A percentile compares a stretch with the other conserved stretches of the same genome.
These are phyloP conservation scores for Cephus pulcher DNA, from an alignment of 2,888 invertebrate species.

Conservation along the genomic window DNA sequence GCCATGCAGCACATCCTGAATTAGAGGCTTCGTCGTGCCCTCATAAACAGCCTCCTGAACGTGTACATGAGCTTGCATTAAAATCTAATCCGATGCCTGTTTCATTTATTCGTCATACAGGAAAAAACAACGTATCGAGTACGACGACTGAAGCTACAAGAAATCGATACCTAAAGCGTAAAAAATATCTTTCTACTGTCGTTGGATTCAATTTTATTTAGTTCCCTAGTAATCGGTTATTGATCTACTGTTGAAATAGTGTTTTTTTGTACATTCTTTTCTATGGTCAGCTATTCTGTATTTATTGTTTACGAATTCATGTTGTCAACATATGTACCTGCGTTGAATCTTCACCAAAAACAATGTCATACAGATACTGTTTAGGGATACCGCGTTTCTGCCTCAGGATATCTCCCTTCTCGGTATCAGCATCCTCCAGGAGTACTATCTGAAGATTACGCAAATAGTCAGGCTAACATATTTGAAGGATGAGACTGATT, in stretches of 20 bases:
- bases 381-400: conserved; percentile 80
- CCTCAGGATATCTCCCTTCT: conserved; percentile 73
- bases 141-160: background rate
- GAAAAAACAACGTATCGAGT: background rate
- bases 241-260: background rate
- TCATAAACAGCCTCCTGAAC: conserved; percentile 84
- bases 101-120: background rate
- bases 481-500: conserved; percentile 16
- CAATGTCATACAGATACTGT: conserved; percentile 90
- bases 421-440: conserved; percentile 74
- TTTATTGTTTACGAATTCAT: conserved; percentile 7
- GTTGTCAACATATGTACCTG: conserved; percentile 73
- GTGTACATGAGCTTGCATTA: background rate
- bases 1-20: conserved; percentile 86
- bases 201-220: background rate
- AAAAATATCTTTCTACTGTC: background rate
- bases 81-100: background rate
- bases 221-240: background rate
- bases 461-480: background rate
- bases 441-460: conserved; percentile 71
- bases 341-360: conserved; percentile 87
- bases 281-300: background rate
- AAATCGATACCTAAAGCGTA: background rate
- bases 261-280: background rate
- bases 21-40: conserved; percentile 85